Base-by-base conservation (phyloP, 2,888 invertebrate species). In the Melinaea marsaeus region DNA sequence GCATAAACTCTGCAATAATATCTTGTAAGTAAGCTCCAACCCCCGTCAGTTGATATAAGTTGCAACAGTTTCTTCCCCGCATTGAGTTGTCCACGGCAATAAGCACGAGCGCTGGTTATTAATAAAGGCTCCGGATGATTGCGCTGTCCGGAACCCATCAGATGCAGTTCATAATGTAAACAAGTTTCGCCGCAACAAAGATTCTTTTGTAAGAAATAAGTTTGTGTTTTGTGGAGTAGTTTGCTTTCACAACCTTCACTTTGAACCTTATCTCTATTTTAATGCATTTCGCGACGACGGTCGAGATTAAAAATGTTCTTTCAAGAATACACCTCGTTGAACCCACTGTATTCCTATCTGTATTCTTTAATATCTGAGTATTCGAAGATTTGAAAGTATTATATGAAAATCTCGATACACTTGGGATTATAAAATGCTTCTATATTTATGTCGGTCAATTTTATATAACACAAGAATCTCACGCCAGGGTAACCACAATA, bases 171-270 rank as follows among this genome's bases (percentile, higher is more conserved):
- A 66, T 79, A 82, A 81, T 79, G 77, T 80, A 85, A 85, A 84
- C 83, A 86, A 84, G 80, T 80, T 81, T 78, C 76, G 74, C 78
- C 69, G 78, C 81, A 76, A 75, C 79, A 81, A 83, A 84, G 77
- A 76, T 71, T 68, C 68, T 83, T 81, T 63, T 68, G 62, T 68
- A 69, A 74, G 73, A 79, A 78, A 83, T 83, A 84, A 82, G 78
- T 80, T 79, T 77, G 74, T 76, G 67, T 71, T 72, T 69, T 59
- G 69, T 66, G 61, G 42, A 68, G 65, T 63, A 69, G 62, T 71
- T 72, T 70, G 67, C 72, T 68, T 72, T 74, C 62, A 69, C 60
- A 62, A 67, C 60, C 62, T 58, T 11, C 42, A 47, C 42, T 51
- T 34, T 55, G 58, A 59, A 61, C 58, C 22, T 55, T 13, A 61